Evolutionary conservation across 2,113 vertebrate genomes (phyloP), one percentile per base, ranked within the genome.

Genomic region (Phrynosoma blainvillii): DNA sequence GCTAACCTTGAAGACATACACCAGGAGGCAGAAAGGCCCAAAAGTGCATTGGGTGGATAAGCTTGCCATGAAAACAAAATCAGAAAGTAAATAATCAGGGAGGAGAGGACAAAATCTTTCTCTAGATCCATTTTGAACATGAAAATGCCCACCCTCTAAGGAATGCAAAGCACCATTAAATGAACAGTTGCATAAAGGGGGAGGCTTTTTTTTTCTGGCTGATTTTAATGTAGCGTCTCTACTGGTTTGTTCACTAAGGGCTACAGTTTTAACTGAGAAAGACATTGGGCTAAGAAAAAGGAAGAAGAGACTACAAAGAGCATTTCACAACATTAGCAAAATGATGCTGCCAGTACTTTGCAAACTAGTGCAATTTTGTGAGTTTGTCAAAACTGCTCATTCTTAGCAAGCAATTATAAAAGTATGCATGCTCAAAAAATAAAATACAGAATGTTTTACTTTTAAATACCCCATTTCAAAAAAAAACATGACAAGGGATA

Each of bases 31-130:
- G 47, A 88, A 91, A 89, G 89, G 77, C 87, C 93, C 91, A 89
- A 92, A 93, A 87, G 92, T 91, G 88, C 85, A 92, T 88, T 95
- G 87, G 59, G 82, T 88, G 89, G 92, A 66, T 92, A 94, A 86
- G 81, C 76, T 94, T 92, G 93, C 90, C 91, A 85, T 88, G 85
- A 94, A 95, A 96, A 95, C 84, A 93, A 92, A 94, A 89, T 42
- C 71, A 89, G 68, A 84, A 90, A 91, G 84, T 86, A 92, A 93
- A 4, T 89, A 89, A 91, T 0, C 85, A 59, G 80, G 47, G 42
- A n/a, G 10, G 89, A 10, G 56, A 89, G 71, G 62, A 71, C 89
- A 84, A 76, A 42, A 47, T 90, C 92, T 84, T 54, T 84, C 92
- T 85, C 36, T 84, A 84, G 32, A 89, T 87, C 73, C 77, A 74